Evolutionary conservation across 2,113 vertebrate genomes (phyloP), one percentile per base, ranked within the genome.

Genomic region (Lucifuga dentata): DNA sequence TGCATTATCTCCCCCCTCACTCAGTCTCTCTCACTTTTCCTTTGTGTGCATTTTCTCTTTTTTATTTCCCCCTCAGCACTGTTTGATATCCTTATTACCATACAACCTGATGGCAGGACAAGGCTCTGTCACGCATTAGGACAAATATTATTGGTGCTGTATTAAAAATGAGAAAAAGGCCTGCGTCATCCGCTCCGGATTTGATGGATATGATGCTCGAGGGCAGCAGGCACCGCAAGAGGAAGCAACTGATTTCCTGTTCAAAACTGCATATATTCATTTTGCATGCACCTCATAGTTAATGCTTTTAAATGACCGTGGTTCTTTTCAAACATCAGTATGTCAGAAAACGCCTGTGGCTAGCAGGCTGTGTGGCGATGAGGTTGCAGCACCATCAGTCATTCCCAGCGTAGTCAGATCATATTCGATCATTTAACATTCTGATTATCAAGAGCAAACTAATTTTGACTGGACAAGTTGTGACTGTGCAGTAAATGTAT

Each of bases 41-140:
- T n/a, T n/a, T n/a, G n/a, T 52, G 5, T 53, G 15, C 8, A 16
- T 24, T 17, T n/a, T 38, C 15, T 6, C 11, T 48, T 21, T 17
- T 43, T 23, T 64, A 8, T 64, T 43, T 59, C 26, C 8, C 8
- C 33, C 48, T 78, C 5, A 49, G n/a, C 33, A 17, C 36, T 24
- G 52, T 48, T 16, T 48, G 29, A 44, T 49, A 19, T 45, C 9
- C 10, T 65, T 15, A 58, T 68, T 36, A 62, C 52, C 13, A 10
- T 6, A 15, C 1, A 15, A 20, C 13, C 16, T 68, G 17, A 33
- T 16, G 6, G 19, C 24, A 0, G 32, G 23, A 49, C 52, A 64
- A 33, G 16, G 7, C 7, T 7, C 26, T 29, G 26, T 29, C 26
- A 5, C 3, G 7, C 7, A 7, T 46, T 23, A 20, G 23, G 6